Conservation (phyloP, 2,797 vertebrate genomes). For the Limosa lapponica region DNA sequence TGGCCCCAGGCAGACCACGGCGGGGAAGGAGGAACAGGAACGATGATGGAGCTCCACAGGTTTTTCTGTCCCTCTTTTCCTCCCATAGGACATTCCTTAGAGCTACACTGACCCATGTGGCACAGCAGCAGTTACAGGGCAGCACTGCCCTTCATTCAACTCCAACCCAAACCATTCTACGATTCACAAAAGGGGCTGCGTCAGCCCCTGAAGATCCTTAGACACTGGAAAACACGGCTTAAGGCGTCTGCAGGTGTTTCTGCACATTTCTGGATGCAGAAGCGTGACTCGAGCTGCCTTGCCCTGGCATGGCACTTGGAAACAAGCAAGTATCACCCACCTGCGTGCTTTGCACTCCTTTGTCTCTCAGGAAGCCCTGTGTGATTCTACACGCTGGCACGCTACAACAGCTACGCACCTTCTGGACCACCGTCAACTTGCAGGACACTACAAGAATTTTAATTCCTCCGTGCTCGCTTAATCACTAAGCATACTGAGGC, state of each 20-base stretch:
- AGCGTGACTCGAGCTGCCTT: neutral
- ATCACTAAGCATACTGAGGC: neutral
- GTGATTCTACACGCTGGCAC: neutral
- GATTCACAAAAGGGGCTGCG: too few relatives aligned
- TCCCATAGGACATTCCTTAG: neutral
- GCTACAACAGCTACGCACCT: neutral
- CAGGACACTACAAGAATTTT: neutral
- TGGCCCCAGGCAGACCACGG: rapidly evolving
- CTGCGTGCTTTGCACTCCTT: neutral
- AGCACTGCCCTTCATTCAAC: neutral
- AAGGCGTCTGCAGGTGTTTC: neutral
- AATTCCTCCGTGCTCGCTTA: neutral
- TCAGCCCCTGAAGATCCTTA: neutral
- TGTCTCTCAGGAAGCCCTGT: neutral
- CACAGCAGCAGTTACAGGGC: rapidly evolving
- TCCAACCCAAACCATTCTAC: too few relatives aligned
- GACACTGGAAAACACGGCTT: neutral
- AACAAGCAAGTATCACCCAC: neutral
- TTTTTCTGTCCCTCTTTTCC: neutral
- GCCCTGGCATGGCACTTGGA: neutral
- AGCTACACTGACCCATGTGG: rapidly evolving
- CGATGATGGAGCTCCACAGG: neutral
- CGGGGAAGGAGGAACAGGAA: neutral
- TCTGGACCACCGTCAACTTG: neutral
- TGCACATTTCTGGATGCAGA: neutral